phyloP scores from a whole-genome alignment of 92 coral and sea anemone species.

The Ricordea florida region DNA sequence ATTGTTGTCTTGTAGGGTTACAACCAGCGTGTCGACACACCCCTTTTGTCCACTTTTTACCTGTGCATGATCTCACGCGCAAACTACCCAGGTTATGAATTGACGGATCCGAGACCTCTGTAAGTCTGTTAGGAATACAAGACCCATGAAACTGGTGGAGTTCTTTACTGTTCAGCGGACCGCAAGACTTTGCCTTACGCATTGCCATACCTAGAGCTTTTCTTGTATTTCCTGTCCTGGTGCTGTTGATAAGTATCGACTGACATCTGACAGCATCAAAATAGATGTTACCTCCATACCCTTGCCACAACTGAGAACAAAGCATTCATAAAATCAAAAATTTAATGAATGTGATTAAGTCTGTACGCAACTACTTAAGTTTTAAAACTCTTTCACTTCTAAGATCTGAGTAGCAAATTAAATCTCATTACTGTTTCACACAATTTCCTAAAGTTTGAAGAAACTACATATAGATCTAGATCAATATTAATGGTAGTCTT shows the following conservation, averaged over 20 bases:
- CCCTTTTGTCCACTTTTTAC: constrained; percentile 11
- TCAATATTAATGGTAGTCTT: no score
- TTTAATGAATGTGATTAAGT: not conserved
- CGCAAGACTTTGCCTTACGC: constrained; percentile 31
- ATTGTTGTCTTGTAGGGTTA: not conserved
- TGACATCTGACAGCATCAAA: constrained; percentile 78
- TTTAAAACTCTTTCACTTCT: no score
- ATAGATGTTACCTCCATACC: constrained; percentile 84
- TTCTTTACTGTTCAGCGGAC: constrained; percentile 12
- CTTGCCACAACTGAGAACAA: constrained; percentile 68
- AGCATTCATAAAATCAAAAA: not conserved
- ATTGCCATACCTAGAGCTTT: not conserved
- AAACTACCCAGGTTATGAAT: constrained; percentile 55
- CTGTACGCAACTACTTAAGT: no score
- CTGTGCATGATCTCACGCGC: constrained; percentile 39
- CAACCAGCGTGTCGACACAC: not conserved
- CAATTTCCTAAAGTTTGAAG: no score
- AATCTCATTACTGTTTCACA: no score
- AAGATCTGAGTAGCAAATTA: no score
- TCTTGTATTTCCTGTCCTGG: constrained; percentile 26
- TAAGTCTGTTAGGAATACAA: not conserved
- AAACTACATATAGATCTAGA: no score
- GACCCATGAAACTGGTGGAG: not conserved
- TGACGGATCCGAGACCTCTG: constrained; percentile 1
- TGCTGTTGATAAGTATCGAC: constrained; percentile 54